Evolutionary conservation across 1,140 invertebrate species (phyloP), one percentile per base, ranked within the genome.

Genomic region (Amphibalanus amphitrite): DNA sequence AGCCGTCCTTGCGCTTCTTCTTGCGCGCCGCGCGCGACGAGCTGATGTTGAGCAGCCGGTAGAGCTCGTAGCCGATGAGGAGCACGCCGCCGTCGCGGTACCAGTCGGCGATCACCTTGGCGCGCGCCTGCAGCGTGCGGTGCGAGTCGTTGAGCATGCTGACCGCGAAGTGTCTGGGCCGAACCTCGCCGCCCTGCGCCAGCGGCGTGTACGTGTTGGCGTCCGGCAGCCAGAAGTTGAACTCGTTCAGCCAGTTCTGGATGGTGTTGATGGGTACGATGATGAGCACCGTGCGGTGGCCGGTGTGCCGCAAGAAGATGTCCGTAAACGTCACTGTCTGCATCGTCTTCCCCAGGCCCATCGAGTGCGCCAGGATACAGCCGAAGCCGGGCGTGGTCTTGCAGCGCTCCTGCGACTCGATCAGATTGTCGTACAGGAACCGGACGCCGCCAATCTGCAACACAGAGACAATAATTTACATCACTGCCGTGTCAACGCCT

Each of bases 261-360:
- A 99, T 82, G 1, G 96, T 98, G 82, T 99, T 99, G 71, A 99
- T 97, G 0, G 97, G 97, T 84, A 98, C 97, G 75, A 99, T 97
- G 77, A 94, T 93, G 15, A 99, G 81, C 4, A 98, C 92, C 40
- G 88, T 91, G 78, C 88, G 91, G 10, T 90, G 90, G n/a, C 85
- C 84, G 0, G 94, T 97, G 78, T 92, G 88, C 70, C 93, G 83
- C 75, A 98, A 84, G 82, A 98, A 97, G 74, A 98, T 80, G 73
- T 87, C 85, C 25, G 83, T 80, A 76, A 87, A 86, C 13, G 84
- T 81, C 29, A 86, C 81, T 69, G 86, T 79, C 79, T 83, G 96
- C 67, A 99, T 84, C 0, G 97, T 99, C 83, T 99, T 99, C n/a
- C 97, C 97, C 26, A 99, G 83, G 0, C 97, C 97, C 97, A 99